These are phyloP conservation scores for Archivesica marissinica DNA, from an alignment of 1,140 invertebrate genomes.

Conservation along the genomic window DNA sequence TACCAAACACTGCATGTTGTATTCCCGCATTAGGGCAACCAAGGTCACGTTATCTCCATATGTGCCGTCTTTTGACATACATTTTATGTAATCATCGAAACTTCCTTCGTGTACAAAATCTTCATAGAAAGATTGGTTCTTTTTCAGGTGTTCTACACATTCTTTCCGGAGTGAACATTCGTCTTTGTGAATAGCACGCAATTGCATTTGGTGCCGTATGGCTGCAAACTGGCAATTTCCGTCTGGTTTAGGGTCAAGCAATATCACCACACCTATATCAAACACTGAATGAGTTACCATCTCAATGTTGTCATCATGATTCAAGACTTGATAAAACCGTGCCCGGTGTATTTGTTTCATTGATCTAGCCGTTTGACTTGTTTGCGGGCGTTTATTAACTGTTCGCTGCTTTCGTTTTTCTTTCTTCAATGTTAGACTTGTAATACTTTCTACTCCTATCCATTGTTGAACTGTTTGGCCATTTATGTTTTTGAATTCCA, in stretches of 20 bases:
- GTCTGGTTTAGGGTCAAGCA: background rate
- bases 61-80: slow-evolving; percentile 12
- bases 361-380: background rate
- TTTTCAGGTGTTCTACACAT: background rate
- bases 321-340: background rate
- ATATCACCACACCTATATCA: background rate
- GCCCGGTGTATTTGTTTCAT: too few species aligned
- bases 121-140: slow-evolving; percentile 15
- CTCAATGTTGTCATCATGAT: slow-evolving; percentile 10
- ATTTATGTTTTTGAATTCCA: slow-evolving; percentile 26
- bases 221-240: slow-evolving; percentile 30
- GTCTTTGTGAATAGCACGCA: slow-evolving; percentile 1
- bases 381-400: background rate
- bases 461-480: slow-evolving; percentile 3
- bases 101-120: slow-evolving; percentile 15
- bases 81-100: slow-evolving; percentile 11
- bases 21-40: slow-evolving; percentile 20
- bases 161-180: background rate
- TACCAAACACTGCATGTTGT: slow-evolving; percentile 40
- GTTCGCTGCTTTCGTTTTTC: slow-evolving; percentile 2
- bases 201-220: background rate
- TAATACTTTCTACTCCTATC: slow-evolving; percentile 19
- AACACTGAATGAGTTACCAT: background rate
- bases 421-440: background rate
- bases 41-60: slow-evolving; percentile 34